Base-by-base conservation (phyloP, 2,888 invertebrate species). In the Oxytorus armatus region DNA sequence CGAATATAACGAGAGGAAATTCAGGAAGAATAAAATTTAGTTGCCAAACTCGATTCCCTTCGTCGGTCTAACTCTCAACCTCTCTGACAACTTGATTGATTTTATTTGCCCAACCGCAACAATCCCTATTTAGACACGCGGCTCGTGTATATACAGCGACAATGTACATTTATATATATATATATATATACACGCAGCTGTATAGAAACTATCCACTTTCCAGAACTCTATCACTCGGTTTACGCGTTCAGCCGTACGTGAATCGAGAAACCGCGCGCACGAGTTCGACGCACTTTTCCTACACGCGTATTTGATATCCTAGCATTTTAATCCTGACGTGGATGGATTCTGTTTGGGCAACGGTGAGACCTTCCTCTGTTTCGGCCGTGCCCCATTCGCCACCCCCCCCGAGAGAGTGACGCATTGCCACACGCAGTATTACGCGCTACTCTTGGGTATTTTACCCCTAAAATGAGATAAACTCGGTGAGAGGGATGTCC, bases 261-360 rank as follows among this genome's bases (percentile, higher is more conserved):
- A 61, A 68, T 53, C 66, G 61, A 21, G 72, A 53, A 53, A 42
- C 55, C 7, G 25, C 36, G 21, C 23, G 11, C 49, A 33, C 47
- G 16, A n/a, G n/a, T 61, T 49, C 53, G 70, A 51, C 66, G 47
- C 70, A 77, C 77, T 84, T 82, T 82, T 81, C 79, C 83, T 53
- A 59, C 76, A 55, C 65, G 80, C 84, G 86, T 89, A 89, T 90
- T 89, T 88, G 88, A 89, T 90, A 89, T 87, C 88, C 88, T 84
- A 88, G 89, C 88, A 87, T 91, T 92, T 91, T 91, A 91, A 91
- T 91, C 91, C 91, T 90, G 92, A 92, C 91, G 88, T 90, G 89
- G 92, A 92, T 91, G 87, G 90, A 92, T 92, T 89, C 89, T 90
- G 89, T 91, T 91, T 91, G 91, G 87, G 82, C 87, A 90, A 85